Conservation (phyloP, 2,113 vertebrate species). For the Bostrychus sinensis region DNA sequence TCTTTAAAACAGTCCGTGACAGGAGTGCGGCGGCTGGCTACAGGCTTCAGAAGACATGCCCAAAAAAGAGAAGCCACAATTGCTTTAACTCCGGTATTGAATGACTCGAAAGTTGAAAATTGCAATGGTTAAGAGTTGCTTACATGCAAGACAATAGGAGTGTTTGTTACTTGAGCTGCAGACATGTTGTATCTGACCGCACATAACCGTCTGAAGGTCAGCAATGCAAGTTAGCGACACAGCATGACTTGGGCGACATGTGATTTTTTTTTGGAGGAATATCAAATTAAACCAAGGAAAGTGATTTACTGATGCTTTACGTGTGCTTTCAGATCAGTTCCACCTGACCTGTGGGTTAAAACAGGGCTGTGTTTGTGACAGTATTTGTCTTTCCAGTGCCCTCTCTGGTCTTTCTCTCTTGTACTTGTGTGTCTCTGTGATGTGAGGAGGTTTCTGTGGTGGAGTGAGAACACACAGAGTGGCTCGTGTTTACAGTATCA, state of each 20-base stretch:
- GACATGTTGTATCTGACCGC: not conserved
- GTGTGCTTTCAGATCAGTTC: constrained; percentile 18
- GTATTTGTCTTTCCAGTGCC: constrained; percentile 46
- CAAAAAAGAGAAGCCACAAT: constrained; percentile 7
- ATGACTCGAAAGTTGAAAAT: constrained; percentile 2
- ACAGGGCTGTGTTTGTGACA: constrained; percentile 44
- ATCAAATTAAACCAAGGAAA: constrained; percentile 50
- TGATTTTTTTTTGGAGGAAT: constrained; percentile 43
- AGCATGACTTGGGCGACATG: constrained; percentile 27
- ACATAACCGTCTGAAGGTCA: constrained; percentile 27
- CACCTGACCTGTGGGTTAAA: constrained; percentile 40
- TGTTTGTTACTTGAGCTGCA: constrained; percentile 11
- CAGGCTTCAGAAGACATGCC: not conserved
- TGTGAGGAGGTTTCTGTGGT: constrained; percentile 43
- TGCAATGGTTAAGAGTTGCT: not conserved
- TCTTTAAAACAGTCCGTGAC: constrained; percentile 10
- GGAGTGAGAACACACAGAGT: constrained; percentile 68
- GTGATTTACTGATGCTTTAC: constrained; percentile 9
- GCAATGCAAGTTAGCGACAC: constrained; percentile 32
- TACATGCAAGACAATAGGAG: not conserved
- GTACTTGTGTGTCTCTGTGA: constrained; percentile 55
- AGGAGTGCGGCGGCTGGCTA: not conserved
- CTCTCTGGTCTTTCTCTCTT: constrained; percentile 31
- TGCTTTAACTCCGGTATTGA: constrained; percentile 8
- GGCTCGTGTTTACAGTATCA: constrained; percentile 66